Evolutionary conservation across 2,888 invertebrate species (phyloP).

Genomic region (Nymphalis polychloros): DNA sequence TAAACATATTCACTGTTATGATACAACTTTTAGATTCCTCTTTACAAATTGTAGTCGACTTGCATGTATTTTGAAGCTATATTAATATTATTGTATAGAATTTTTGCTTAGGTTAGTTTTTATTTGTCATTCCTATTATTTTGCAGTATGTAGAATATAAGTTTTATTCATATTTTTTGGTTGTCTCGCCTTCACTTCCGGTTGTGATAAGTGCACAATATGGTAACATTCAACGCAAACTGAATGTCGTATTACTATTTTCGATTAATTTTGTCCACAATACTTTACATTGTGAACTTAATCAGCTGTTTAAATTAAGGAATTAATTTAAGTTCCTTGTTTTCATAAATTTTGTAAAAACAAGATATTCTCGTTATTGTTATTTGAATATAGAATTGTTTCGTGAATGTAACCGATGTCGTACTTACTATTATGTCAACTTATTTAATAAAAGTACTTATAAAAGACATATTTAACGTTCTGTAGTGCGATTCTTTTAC

Average conservation of each 20-base stretch:
- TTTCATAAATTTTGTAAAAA: conserved; percentile 5
- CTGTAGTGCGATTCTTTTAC: not conserved
- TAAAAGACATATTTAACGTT: conserved; percentile 2
- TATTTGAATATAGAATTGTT: conserved; percentile 11
- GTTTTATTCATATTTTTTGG: conserved; percentile 22
- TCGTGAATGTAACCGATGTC: not conserved
- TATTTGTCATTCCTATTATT: conserved; percentile 29
- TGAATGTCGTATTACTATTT: conserved; percentile 31
- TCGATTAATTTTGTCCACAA: conserved; percentile 26
- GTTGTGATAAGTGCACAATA: conserved; percentile 36
- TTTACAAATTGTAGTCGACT: not conserved
- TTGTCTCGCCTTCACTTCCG: conserved; percentile 32
- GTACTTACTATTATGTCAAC: not conserved
- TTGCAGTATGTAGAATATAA: conserved; percentile 30
- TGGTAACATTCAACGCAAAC: conserved; percentile 6
- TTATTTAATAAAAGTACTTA: not conserved
- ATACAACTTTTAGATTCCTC: not conserved
- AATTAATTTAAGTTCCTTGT: conserved; percentile 7
- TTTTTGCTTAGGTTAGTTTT: conserved; percentile 18
- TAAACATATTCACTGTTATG: conserved; percentile 1
- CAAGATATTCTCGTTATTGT: conserved; percentile 11
- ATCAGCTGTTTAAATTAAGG: conserved; percentile 13
- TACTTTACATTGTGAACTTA: conserved; percentile 30
- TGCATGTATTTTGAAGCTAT: conserved; percentile 14
- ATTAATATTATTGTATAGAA: conserved; percentile 10